These are phyloP conservation scores for Pyrgilauda ruficollis DNA, from an alignment of 2,113 vertebrate species.

Conservation along the genomic window DNA sequence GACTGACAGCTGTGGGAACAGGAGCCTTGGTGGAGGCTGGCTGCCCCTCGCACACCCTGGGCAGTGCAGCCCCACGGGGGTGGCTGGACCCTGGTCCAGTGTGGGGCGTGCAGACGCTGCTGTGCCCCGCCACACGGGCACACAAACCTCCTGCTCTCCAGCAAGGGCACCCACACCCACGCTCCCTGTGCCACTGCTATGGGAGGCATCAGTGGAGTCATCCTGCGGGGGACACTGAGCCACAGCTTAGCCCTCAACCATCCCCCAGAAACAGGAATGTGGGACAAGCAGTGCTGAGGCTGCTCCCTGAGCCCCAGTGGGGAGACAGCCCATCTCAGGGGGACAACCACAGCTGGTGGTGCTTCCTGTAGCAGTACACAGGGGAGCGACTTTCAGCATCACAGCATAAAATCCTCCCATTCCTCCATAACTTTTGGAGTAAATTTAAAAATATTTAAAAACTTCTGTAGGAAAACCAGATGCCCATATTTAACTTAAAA, in stretches of 20 bases:
- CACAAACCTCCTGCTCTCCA: neutral
- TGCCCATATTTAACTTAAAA: neutral
- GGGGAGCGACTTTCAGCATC: neutral
- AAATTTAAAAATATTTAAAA: neutral
- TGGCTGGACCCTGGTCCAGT: fast-evolving
- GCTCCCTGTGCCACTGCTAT: fast-evolving
- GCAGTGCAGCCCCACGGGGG: fast-evolving
- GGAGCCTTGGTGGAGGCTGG: neutral
- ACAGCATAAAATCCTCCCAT: neutral
- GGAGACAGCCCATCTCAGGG: neutral
- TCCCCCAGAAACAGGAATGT: neutral
- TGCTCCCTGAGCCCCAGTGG: fast-evolving
- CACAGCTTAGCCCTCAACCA: neutral
- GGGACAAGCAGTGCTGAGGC: neutral
- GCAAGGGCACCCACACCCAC: fast-evolving
- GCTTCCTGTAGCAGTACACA: neutral
- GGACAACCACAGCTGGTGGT: fast-evolving
- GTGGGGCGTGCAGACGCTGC: fast-evolving
- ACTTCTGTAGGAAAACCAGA: neutral
- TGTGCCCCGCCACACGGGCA: fast-evolving
- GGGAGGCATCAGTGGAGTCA: neutral
- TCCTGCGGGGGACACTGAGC: neutral
- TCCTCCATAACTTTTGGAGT: neutral
- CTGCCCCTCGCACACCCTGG: neutral
- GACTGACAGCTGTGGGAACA: neutral